phyloP scores from a whole-genome alignment of 1,140 invertebrate genomes.

The Pentalonia nigronervosa region DNA sequence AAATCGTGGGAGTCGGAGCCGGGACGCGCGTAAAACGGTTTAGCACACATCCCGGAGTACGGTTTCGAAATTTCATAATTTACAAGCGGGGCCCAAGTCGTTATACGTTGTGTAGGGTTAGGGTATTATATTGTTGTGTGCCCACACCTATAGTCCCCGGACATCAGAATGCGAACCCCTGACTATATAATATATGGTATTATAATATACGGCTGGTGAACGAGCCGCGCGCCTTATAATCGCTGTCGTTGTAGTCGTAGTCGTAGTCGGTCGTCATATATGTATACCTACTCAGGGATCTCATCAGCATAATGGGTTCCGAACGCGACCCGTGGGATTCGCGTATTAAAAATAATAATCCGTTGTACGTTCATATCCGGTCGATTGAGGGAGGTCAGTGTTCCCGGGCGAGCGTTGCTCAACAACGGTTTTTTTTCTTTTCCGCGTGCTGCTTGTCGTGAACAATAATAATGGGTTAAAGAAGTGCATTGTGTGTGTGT shows the following conservation, averaged over 20 bases:
- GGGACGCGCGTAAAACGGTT: not conserved
- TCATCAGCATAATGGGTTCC: constrained; percentile 7
- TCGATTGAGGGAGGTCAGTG: constrained; percentile 56
- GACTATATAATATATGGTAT: not conserved
- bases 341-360: constrained; percentile 4
- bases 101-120: not conserved
- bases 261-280: not conserved
- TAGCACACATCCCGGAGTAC: not conserved
- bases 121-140: not conserved
- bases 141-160: not conserved
- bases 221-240: not conserved
- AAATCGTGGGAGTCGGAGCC: not conserved
- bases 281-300: not conserved
- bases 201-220: not conserved
- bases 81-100: not conserved
- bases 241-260: not conserved
- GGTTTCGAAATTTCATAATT: not conserved
- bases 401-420: constrained; percentile 20
- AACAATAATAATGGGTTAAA: constrained; percentile 10
- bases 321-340: not conserved
- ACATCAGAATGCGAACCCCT: constrained; percentile 2
- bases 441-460: not conserved
- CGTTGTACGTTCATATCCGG: constrained; percentile 49
- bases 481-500: not conserved
- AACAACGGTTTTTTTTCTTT: constrained; percentile 3